Evolutionary conservation across 2,113 vertebrate species (phyloP).

Genomic region (Saccopteryx bilineata): DNA sequence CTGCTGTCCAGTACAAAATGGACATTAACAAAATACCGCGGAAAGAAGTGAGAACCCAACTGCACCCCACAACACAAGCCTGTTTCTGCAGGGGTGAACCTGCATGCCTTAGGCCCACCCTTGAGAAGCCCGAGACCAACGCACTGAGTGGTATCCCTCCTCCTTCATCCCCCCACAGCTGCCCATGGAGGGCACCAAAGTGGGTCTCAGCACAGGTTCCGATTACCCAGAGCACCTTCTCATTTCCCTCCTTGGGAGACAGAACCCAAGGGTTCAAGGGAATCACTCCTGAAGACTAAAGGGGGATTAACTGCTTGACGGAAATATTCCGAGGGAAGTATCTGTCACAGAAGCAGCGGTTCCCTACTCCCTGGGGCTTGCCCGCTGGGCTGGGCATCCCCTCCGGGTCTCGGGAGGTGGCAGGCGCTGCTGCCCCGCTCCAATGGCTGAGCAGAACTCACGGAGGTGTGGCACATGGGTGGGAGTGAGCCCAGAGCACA

Average conservation of each 20-base stretch:
- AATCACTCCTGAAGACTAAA: not conserved
- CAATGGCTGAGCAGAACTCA: slow-evolving; percentile 65
- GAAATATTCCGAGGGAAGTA: not conserved
- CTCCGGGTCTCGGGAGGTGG: not conserved
- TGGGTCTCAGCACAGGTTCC: not conserved
- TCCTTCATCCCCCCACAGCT: not conserved
- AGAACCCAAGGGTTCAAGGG: not conserved
- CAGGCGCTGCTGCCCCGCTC: slow-evolving; percentile 48
- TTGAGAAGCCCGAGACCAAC: not conserved
- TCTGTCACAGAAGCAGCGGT: not conserved
- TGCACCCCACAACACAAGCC: not conserved
- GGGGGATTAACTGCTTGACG: not conserved
- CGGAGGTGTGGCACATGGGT: slow-evolving; percentile 78
- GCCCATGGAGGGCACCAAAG: not conserved
- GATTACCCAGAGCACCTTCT: not conserved
- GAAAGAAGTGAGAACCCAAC: not conserved
- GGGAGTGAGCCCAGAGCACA: slow-evolving; percentile 39
- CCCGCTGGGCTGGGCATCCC: slow-evolving; percentile 21
- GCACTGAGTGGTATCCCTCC: not conserved
- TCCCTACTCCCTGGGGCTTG: not conserved
- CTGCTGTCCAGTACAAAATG: not conserved
- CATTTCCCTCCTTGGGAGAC: not conserved
- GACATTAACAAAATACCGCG: not conserved
- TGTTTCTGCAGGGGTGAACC: not conserved
- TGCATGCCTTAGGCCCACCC: not conserved